A percentile compares a stretch with the other conserved stretches of the same genome.
phyloP scores from a whole-genome alignment of 2,888 invertebrate species.

The Pherbina coryleti region DNA sequence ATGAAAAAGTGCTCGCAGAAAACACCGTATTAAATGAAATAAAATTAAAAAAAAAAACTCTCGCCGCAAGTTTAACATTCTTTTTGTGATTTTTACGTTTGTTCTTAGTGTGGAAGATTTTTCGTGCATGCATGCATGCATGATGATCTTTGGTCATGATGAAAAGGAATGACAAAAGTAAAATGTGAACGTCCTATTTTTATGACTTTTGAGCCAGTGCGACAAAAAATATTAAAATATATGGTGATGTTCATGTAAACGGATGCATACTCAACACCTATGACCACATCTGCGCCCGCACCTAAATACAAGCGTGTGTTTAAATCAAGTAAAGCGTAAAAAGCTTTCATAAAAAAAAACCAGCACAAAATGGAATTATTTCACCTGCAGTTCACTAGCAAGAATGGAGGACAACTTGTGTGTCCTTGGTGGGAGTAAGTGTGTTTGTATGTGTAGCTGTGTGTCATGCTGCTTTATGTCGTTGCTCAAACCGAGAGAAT shows the following conservation, averaged over 20 bases:
- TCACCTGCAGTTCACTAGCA: conserved; percentile 28
- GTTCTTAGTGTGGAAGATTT: background rate
- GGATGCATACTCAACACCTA: background rate
- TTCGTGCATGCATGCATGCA: conserved; percentile 10
- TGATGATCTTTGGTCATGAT: too few relatives aligned
- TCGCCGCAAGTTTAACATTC: too few relatives aligned
- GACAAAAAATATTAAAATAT: background rate
- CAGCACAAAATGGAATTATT: conserved; percentile 4
- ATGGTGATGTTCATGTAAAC: background rate
- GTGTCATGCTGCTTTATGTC: background rate
- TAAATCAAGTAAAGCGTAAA: background rate
- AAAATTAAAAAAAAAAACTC: too few relatives aligned
- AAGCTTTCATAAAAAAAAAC: background rate
- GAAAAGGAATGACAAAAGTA: conserved; percentile 1
- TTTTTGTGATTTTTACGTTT: too few relatives aligned
- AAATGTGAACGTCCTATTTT: conserved; percentile 3
- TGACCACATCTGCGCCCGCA: background rate
- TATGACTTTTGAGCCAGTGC: conserved; percentile 12
- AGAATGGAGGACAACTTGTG: conserved; percentile 9
- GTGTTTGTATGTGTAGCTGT: background rate
- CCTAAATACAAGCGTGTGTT: background rate
- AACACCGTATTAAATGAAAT: too few relatives aligned
- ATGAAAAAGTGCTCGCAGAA: too few relatives aligned
- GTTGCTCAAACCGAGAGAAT: background rate
- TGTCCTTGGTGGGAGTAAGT: background rate